A percentile compares a stretch with the other conserved stretches of the same genome.
These are phyloP conservation scores for Smutsia gigantea DNA, from an alignment of 2,797 vertebrate species.

Conservation along the genomic window DNA sequence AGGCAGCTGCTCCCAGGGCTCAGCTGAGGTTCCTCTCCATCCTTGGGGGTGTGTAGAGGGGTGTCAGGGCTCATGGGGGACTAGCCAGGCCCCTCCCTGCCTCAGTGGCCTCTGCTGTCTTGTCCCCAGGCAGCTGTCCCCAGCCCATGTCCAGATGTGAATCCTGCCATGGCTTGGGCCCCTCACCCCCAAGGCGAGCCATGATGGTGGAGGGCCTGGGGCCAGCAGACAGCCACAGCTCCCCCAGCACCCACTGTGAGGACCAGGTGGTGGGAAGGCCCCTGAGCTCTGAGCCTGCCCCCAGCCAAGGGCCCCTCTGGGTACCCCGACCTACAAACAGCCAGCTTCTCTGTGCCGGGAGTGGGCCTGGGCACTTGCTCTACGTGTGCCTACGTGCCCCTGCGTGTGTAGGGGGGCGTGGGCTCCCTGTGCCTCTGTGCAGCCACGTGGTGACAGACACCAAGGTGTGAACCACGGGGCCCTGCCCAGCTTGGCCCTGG, in stretches of 20 bases:
- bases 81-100: not conserved
- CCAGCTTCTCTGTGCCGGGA: not conserved
- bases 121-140: not conserved
- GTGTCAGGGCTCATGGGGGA: not conserved
- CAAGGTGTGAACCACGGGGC: not conserved
- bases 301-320: too few relatives aligned
- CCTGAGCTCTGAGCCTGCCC: too few relatives aligned
- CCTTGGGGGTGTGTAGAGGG: not conserved
- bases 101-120: not conserved
- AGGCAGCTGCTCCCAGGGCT: not conserved
- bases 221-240: not conserved
- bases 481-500: too few relatives aligned
- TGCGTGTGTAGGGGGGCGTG: too few relatives aligned
- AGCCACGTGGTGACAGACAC: not conserved
- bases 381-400: too few relatives aligned
- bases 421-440: too few relatives aligned
- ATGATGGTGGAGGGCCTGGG: too few relatives aligned
- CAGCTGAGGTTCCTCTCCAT: not conserved
- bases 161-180: not conserved
- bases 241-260: not conserved
- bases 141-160: not conserved
- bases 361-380: not conserved
- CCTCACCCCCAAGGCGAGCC: not conserved
- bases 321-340: not conserved
- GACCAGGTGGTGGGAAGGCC: not conserved